These are phyloP conservation scores for Drepana arcuata DNA, from an alignment of 1,140 invertebrate genomes.

Conservation along the genomic window DNA sequence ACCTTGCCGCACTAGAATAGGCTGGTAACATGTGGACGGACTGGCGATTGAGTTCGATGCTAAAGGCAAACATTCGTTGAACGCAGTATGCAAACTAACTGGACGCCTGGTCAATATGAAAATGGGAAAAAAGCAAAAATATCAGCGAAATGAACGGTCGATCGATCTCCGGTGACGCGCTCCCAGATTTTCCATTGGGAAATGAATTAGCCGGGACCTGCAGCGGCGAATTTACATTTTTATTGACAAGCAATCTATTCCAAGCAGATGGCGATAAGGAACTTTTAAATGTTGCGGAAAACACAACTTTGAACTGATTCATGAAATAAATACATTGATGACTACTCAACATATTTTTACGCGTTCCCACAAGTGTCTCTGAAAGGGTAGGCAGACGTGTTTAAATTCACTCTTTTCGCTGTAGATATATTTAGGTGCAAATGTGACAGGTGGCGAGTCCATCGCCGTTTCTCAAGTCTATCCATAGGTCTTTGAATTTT, in stretches of 20 bases:
- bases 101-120: slow-evolving; percentile 53
- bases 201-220: slow-evolving; percentile 68
- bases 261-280: slow-evolving; percentile 47
- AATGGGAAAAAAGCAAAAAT: slow-evolving; percentile 48
- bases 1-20: slow-evolving; percentile 13
- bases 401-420: too few relatives aligned
- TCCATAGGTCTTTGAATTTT: too few relatives aligned
- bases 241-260: slow-evolving; percentile 68
- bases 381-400: too few relatives aligned
- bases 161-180: slow-evolving; percentile 63
- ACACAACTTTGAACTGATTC: slow-evolving; percentile 7
- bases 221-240: slow-evolving; percentile 68
- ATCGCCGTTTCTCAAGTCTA: too few relatives aligned
- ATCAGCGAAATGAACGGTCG: slow-evolving; percentile 54
- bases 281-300: slow-evolving; percentile 24
- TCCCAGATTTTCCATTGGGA: slow-evolving; percentile 63
- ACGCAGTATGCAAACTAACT: slow-evolving; percentile 35
- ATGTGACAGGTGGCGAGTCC: too few relatives aligned
- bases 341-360: too few relatives aligned
- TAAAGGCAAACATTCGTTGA: slow-evolving; percentile 23
- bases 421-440: too few relatives aligned
- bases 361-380: too few relatives aligned
- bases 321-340: too few relatives aligned
- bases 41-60: slow-evolving; percentile 13
- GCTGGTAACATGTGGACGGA: slow-evolving; percentile 4